Evolutionary conservation across 2,888 invertebrate genomes (phyloP), one percentile per base, ranked within the genome.

Genomic region (Caenorhabditis doughertyi): DNA sequence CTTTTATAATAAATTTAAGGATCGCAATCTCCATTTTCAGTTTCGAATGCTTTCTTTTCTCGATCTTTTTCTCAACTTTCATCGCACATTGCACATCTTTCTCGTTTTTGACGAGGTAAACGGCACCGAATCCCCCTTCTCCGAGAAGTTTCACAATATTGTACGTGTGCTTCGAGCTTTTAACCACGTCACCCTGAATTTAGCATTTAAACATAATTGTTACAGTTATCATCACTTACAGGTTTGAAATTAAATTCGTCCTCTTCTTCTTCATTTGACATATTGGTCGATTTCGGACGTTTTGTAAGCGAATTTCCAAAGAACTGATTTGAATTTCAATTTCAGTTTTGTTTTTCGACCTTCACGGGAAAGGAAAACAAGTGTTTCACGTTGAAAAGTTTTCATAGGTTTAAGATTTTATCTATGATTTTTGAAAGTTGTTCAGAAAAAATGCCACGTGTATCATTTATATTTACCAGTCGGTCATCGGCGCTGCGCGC

Each of bases 11-110:
- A 58, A 85, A 42, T 55, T 89, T 89, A 77, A 89, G 83, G 55
- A 89, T 89, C 32, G 83, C 81, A n/a, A 89, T 89, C 85, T 90
- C 89, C 90, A 90, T 90, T 65, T 90, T 89, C 7, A 89, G 84
- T 51, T 89, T 89, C n/a, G 89, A 87, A 49, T 89, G 87, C 32
- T 79, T 81, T 47, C 89, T 77, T 18, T 62, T 85, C 55, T 85
- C 85, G 21, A 85, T 44, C 70, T 90, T 90, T 79, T 84, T 86
- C 73, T 90, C 90, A 25, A 90, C 85, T 53, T 90, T 90, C 89
- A 90, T 88, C 74, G 89, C 90, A 64, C 74, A 88, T 51, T 42
- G 25, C 27, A 82, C 84, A 13, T 60, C 77, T 32, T 83, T 84
- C 51, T 81, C 56, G 32, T 80, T 81, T 55, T 84, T 80, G 11